phyloP scores from a whole-genome alignment of 2,797 vertebrate species.

The Peromyscus melanophrys region DNA sequence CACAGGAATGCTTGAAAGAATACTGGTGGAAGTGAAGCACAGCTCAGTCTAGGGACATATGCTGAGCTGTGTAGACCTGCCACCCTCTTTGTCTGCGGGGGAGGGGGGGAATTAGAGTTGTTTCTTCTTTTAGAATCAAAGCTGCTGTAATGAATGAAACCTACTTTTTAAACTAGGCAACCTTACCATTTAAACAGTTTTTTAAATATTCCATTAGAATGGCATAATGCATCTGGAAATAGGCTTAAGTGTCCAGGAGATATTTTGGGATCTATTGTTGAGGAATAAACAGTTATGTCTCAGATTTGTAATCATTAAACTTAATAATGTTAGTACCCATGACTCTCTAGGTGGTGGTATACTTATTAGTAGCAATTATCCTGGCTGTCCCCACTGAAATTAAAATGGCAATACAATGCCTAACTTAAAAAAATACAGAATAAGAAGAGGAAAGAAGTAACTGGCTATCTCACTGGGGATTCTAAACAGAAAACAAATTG shows the following conservation, averaged over 20 bases:
- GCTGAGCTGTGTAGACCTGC: not conserved
- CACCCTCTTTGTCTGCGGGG: not conserved
- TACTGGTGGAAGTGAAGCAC: not conserved
- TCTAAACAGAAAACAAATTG: slow-evolving; percentile 39
- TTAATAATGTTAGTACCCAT: not conserved
- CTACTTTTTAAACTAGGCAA: slow-evolving; percentile 24
- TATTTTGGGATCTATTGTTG: slow-evolving; percentile 18
- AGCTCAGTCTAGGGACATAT: not conserved
- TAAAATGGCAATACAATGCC: slow-evolving; percentile 26
- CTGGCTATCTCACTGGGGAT: not conserved
- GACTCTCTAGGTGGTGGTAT: not conserved
- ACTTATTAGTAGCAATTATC: slow-evolving; percentile 57
- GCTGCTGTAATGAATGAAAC: not conserved
- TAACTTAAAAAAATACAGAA: not conserved
- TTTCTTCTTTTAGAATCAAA: slow-evolving; percentile 64
- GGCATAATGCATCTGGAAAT: not conserved
- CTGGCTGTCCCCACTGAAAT: not conserved
- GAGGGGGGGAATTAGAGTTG: not conserved
- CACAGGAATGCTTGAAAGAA: slow-evolving; percentile 72
- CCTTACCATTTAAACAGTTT: not conserved
- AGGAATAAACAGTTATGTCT: slow-evolving; percentile 47
- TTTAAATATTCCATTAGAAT: not conserved
- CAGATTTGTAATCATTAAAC: slow-evolving; percentile 55
- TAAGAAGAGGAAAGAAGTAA: not conserved
- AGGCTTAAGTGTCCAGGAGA: not conserved